Conservation (phyloP, 2,888 invertebrate species). For the Hemaris fuciformis region DNA sequence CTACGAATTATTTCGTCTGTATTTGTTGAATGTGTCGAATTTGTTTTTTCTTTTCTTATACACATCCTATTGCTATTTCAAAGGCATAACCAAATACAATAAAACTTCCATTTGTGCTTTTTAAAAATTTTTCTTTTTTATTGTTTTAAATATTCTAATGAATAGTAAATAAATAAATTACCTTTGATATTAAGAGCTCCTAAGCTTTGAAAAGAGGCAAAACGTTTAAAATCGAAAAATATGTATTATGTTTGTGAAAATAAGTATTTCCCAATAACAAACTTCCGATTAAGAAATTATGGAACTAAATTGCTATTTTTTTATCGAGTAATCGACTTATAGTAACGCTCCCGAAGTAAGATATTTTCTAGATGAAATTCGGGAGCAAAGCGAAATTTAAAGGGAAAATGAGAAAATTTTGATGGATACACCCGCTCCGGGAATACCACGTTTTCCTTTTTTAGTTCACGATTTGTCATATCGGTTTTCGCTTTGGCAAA, state of each 20-base stretch:
- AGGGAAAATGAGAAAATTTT: constrained; percentile 32
- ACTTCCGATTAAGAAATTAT: neutral
- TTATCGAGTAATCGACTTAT: neutral
- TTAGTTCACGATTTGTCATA: constrained; percentile 6
- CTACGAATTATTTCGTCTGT: no score
- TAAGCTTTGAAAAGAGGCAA: no score
- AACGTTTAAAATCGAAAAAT: no score
- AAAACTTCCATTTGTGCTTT: no score
- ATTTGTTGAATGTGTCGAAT: no score
- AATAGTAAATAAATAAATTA: no score
- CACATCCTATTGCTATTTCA: no score
- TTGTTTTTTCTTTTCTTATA: no score
- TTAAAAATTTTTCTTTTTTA: no score
- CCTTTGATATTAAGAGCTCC: no score
- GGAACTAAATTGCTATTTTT: neutral
- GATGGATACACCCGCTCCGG: constrained; percentile 24
- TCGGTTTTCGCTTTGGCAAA: constrained; percentile 8
- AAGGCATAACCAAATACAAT: no score
- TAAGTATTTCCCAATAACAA: neutral
- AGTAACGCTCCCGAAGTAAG: constrained; percentile 10
- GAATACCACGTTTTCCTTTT: neutral
- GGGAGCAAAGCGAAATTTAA: constrained; percentile 28
- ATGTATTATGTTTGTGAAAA: neutral
- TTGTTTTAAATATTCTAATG: no score
- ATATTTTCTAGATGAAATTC: constrained; percentile 23